Base-by-base conservation (phyloP, 2,113 vertebrate species). In the Pluvialis apricaria region DNA sequence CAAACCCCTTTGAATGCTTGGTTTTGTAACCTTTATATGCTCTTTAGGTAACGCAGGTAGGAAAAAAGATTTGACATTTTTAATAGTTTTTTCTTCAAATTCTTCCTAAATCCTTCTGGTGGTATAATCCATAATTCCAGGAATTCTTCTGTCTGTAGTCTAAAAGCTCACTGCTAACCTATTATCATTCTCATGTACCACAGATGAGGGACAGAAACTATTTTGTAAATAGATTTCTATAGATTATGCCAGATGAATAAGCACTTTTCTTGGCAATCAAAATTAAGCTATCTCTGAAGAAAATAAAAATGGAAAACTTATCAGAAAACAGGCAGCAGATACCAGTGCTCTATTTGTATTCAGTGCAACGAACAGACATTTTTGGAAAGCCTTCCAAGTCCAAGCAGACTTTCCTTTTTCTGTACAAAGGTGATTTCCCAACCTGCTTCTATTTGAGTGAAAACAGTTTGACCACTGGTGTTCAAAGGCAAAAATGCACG, bases 21-120 rank as follows among this genome's bases (percentile, higher is more conserved):
- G 66, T 11, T 94, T 82, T 84, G 40, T 90, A 95, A 75, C 70
- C 57, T 94, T 86, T 94, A 69, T 76, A 19, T 12, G 26, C 19
- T 76, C n/a, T 94, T 90, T 79, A 77, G 89, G 89, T 85, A 82
- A 83, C 2, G 4, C 51, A 82, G 58, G 79, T 79, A 85, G 70
- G 54, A 96, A 88, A 78, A 90, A 42, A 66, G 54, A 72, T 82
- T 79, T 90, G 73, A 77, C 49, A 24, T 94, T 95, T 91, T 88
- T 70, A 93, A 54, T 85, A 91, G 65, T 15, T 91, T 95, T 83
- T 92, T 84, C 78, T 88, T 95, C n/a, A 80, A 73, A 82, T 94
- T 96, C 70, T 80, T 89, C 19, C 62, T 66, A 92, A 94, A 90
- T 80, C 55, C 66, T 70, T 80, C 32, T 80, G 49, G 49, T 80